Base-by-base conservation (phyloP, 2,113 vertebrate species). In the Himantopus leucocephalus region DNA sequence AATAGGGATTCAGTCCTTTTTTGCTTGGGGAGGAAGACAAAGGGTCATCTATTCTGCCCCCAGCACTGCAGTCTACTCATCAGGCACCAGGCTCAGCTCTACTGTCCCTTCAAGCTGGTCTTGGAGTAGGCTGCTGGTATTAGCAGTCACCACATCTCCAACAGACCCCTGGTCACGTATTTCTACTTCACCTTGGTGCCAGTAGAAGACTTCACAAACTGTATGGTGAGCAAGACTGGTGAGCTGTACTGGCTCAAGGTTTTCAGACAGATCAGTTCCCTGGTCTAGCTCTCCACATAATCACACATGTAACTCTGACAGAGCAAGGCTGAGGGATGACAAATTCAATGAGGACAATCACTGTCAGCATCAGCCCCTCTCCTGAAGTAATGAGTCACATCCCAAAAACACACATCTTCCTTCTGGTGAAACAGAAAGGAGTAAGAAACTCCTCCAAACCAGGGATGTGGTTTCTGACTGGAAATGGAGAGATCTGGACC, bases 201-300 rank as follows among this genome's bases (percentile, higher is more conserved):
- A 80, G 47, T 35, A 27, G 37, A 74, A 30, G 19, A 23, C 16
- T 35, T 48, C 58, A 64, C 58, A 80, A 48, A 64, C 23, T 2
- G 1, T 39, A 14, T 6, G 6, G 37, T 0, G 4, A 70, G 37
- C 34, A n/a, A 23, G 34, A 23, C 29, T 15, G 24, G 9, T 16
- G 27, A 71, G 43, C 16, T 3, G 1, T 41, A 27, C 39, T 14
- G 14, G 9, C 37, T 64, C 26, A 16, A 52, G 27, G 19, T 20
- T 78, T 67, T 48, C 30, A 47, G 43, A 4, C 50, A 9, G 8
- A 30, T 8, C 1, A 1, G 19, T 60, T 67, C 56, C 41, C 67
- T 72, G 14, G 34, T 55, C 48, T 32, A 34, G 20, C 3, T 67
- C 13, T 84, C 41, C 32, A 27, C 34, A 7, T 8, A 66, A 43